A percentile compares a stretch with the other conserved stretches of the same genome.
Evolutionary conservation across 2,888 invertebrate species (phyloP).

Genomic region (Lepidonotus clava): DNA sequence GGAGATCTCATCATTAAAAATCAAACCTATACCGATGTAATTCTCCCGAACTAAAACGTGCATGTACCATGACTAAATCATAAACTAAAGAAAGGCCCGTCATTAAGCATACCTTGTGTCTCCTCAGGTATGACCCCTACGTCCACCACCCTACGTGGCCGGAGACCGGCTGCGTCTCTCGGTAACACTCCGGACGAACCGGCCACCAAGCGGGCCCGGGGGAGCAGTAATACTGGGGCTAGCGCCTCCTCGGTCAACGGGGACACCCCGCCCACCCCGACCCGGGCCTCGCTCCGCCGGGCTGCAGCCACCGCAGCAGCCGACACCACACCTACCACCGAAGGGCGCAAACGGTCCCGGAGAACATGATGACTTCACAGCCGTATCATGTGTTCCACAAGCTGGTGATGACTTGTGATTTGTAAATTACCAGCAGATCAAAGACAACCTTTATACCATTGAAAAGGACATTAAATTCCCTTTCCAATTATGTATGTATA

Average conservation of each 20-base stretch:
- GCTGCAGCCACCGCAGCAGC: constrained; percentile 32
- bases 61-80: too few relatives aligned
- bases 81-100: too few relatives aligned
- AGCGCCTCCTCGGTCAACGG: constrained; percentile 39
- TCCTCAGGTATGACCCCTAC: constrained; percentile 53
- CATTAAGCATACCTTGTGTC: too few relatives aligned
- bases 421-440: background rate
- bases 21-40: too few relatives aligned
- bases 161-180: background rate
- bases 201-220: constrained; percentile 45
- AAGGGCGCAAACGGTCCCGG: constrained; percentile 19
- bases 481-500: background rate
- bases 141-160: background rate
- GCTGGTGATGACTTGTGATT: background rate
- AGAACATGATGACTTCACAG: background rate
- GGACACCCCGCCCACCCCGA: constrained; percentile 54
- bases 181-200: constrained; percentile 47
- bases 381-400: background rate
- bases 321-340: background rate
- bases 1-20: too few relatives aligned
- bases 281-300: constrained; percentile 49
- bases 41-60: too few relatives aligned
- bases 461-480: background rate
- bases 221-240: background rate
- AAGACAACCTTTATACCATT: background rate